Base-by-base conservation (phyloP, 2,797 vertebrate genomes). In the Pseudopleuronectes americanus region DNA sequence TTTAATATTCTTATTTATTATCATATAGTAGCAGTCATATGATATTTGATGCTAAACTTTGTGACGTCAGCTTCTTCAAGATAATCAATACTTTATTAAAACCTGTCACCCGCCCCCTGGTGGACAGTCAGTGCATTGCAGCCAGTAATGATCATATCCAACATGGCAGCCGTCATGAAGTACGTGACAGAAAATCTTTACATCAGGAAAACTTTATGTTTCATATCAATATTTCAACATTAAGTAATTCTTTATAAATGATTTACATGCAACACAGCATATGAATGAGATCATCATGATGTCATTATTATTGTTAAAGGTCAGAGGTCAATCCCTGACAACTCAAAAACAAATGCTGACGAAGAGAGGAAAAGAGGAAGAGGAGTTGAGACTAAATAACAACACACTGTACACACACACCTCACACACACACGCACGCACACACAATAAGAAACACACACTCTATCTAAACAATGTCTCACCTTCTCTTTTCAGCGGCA, bases 401-500 rank as follows among this genome's bases (percentile, higher is more conserved):
- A 13, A 54, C 56, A 3, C 12, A 9, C 23, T 19, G 43, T 45
- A 3, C 12, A 9, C 31, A 31, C 51, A 56, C 41, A 67, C 33
- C 26, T 57, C 3, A 43, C 6, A 43, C 1, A 58, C 10, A 56
- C 16, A 56, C 41, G 48, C 4, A 24, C 1, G 2, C 0, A 23
- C 3, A 65, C 23, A 61, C 8, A 60, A 6, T 1, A 28, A 43
- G 7, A 53, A 3, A 8, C 22, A 51, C 58, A 62, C 14, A 41
- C 17, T 16, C n/a, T 13, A 16, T 33, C n/a, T 16, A 28, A 16
- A 21, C 9, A 75, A 53, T 17, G 19, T 70, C 87, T 92, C 87
- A 94, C 94, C 94, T 89, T 94, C 90, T 87, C 90, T 85, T 83
- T 90, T 94, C 75, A 93, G 89, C 70, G 92, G 89, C 93, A 94